Conservation (phyloP, 1,140 invertebrate genomes). For the Trachymyrmex septentrionalis region DNA sequence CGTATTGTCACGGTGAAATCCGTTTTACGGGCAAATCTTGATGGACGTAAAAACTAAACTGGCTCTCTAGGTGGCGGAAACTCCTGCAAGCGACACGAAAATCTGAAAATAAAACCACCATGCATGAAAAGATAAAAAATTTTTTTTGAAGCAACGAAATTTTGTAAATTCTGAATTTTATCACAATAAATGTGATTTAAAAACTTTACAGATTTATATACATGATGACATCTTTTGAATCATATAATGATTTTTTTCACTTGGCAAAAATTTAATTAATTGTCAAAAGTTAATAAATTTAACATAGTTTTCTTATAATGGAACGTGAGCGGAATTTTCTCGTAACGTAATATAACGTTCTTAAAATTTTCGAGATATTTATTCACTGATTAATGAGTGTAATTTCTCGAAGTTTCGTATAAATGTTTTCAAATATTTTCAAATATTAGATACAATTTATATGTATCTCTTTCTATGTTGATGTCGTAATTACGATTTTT, state of each 20-base stretch:
- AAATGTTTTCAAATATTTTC: not conserved
- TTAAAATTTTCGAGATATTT: slow-evolving; percentile 7
- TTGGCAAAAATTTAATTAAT: not conserved
- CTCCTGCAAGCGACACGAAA: slow-evolving; percentile 2
- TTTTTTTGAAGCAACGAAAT: not conserved
- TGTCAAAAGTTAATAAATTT: not conserved
- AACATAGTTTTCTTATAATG: not conserved
- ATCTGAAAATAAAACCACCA: slow-evolving; percentile 16
- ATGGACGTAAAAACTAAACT: slow-evolving; percentile 77
- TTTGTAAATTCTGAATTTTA: not conserved
- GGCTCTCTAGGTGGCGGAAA: not conserved
- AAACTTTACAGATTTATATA: not conserved
- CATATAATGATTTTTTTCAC: not conserved
- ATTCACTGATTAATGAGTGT: no score
- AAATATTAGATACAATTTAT: no score
- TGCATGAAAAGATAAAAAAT: not conserved
- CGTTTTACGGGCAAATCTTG: slow-evolving; percentile 78
- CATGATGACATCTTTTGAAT: not conserved
- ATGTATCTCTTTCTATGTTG: not conserved
- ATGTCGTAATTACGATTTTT: not conserved
- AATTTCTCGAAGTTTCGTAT: not conserved
- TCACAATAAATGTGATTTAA: not conserved
- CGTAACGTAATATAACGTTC: not conserved
- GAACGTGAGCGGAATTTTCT: not conserved
- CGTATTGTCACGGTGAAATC: slow-evolving; percentile 66